phyloP scores from a whole-genome alignment of 2,888 invertebrate genomes.

The Phoronis australis region DNA sequence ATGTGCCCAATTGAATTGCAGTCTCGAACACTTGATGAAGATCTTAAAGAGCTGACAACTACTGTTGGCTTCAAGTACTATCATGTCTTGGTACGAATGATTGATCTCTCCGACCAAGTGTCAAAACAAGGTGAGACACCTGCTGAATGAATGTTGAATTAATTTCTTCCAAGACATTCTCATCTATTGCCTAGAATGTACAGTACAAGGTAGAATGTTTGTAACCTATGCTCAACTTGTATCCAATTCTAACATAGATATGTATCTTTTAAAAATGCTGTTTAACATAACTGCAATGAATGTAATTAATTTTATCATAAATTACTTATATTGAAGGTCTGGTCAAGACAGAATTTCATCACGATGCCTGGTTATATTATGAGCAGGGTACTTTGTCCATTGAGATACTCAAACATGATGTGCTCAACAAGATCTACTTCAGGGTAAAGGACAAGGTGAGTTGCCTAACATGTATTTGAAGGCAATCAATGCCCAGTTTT shows the following conservation, averaged over 20 bases:
- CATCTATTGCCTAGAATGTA: too few relatives aligned
- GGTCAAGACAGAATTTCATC: constrained; percentile 22
- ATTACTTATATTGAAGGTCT: constrained; percentile 16
- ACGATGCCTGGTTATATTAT: constrained; percentile 38
- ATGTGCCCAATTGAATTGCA: too few relatives aligned
- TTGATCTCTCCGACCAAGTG: constrained; percentile 26
- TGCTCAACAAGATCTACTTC: constrained; percentile 48
- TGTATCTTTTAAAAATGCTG: too few relatives aligned
- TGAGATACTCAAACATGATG: constrained; percentile 48
- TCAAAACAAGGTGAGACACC: constrained; percentile 17
- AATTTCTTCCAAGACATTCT: too few relatives aligned
- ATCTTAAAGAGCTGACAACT: constrained; percentile 1
- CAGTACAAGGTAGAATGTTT: too few relatives aligned
- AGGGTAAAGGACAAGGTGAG: constrained; percentile 44
- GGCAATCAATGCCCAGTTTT: too few relatives aligned
- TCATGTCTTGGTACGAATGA: constrained; percentile 34
- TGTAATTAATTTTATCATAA: neutral
- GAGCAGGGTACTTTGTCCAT: constrained; percentile 36
- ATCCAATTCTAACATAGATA: too few relatives aligned
- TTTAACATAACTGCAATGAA: too few relatives aligned
- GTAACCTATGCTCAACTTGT: too few relatives aligned
- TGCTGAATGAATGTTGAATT: too few relatives aligned
- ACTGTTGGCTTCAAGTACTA: constrained; percentile 37
- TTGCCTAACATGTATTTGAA: too few relatives aligned
- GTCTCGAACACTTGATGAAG: too few relatives aligned